Conservation (phyloP, 2,888 invertebrate species). For the Acleris literana region DNA sequence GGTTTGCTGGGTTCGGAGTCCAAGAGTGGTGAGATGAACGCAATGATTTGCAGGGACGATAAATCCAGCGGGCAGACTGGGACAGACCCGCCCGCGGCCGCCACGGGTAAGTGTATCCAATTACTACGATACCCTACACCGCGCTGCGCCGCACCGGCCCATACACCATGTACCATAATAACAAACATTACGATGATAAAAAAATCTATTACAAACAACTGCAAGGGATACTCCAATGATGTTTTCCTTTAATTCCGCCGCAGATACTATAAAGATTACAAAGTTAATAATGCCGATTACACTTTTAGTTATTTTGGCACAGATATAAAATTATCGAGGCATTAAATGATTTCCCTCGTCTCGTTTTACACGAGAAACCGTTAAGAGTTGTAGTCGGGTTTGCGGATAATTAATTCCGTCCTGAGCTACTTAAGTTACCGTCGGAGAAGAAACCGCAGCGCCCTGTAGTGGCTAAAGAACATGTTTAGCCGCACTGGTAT, state of each 20-base stretch:
- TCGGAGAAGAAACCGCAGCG: constrained; percentile 68
- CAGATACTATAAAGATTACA: constrained; percentile 9
- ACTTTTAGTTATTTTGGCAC: background rate
- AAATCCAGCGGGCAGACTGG: constrained; percentile 66
- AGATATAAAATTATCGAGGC: constrained; percentile 6
- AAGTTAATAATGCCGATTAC: constrained; percentile 1
- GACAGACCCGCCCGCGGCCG: constrained; percentile 70
- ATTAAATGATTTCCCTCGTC: constrained; percentile 63
- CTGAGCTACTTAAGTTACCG: constrained; percentile 73
- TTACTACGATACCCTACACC: constrained; percentile 68
- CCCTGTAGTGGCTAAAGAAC: constrained; percentile 65
- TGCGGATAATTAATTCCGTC: constrained; percentile 76
- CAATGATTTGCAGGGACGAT: constrained; percentile 74
- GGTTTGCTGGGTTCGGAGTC: constrained; percentile 44
- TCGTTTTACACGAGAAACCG: constrained; percentile 79
- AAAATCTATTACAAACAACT: constrained; percentile 38
- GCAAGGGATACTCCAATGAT: background rate
- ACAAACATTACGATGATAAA: constrained; percentile 47
- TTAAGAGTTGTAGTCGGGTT: constrained; percentile 61
- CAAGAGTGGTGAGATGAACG: constrained; percentile 58
- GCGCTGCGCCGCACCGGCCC: constrained; percentile 47
- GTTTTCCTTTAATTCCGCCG: constrained; percentile 20
- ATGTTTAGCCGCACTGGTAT: constrained; percentile 59
- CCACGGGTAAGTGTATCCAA: constrained; percentile 76
- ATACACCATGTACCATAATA: constrained; percentile 49